phyloP scores from a whole-genome alignment of 2,113 vertebrate genomes.

The Pongo pygmaeus region DNA sequence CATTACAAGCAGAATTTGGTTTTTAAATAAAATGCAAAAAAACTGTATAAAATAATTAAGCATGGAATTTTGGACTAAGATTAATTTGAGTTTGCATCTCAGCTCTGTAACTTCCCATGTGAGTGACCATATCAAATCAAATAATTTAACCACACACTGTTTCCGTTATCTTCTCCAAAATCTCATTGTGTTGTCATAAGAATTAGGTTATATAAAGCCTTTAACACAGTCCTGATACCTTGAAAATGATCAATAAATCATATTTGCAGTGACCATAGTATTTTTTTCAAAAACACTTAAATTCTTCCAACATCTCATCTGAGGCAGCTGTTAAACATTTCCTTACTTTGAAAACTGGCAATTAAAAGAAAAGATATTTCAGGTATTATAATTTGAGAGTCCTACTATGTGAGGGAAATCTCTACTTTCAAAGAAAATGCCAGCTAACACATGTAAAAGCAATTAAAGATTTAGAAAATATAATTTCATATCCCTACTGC shows the following conservation, averaged over 20 bases:
- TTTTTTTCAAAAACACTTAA: neutral
- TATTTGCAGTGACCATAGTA: neutral
- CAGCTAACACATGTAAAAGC: neutral
- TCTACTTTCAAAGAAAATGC: neutral
- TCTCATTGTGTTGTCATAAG: neutral
- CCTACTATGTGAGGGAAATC: neutral
- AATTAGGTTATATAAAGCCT: neutral
- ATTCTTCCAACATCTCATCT: neutral
- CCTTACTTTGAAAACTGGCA: neutral
- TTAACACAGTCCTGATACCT: neutral
- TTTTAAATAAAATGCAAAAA: neutral
- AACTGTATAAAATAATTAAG: neutral
- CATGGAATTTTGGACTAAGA: neutral
- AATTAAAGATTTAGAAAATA: neutral
- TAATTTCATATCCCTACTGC: neutral
- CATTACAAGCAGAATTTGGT: neutral
- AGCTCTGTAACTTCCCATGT: neutral
- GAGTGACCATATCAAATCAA: neutral
- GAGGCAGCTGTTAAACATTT: neutral
- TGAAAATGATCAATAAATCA: neutral
- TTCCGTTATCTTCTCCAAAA: neutral
- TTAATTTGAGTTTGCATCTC: neutral
- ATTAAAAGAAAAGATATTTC: neutral
- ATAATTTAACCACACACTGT: neutral
- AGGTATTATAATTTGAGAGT: neutral